Conservation (phyloP, 2,888 invertebrate species). For the Athripsodes cinereus region DNA sequence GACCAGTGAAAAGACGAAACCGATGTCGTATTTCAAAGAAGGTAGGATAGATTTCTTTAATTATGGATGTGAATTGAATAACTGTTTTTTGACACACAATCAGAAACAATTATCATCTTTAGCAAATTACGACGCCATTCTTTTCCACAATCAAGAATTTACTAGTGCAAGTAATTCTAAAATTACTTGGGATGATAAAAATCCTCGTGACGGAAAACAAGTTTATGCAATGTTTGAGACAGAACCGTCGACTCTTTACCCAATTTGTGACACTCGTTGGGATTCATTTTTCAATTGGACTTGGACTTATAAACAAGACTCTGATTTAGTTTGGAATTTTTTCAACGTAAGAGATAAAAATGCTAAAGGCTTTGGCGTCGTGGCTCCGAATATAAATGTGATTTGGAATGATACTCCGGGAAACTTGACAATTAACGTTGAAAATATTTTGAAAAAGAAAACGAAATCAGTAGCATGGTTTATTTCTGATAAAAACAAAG, state of each 20-base stretch:
- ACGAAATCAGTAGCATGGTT: slow-evolving; percentile 41
- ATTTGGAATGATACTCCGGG: neutral
- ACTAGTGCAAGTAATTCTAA: neutral
- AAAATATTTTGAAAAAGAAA: slow-evolving; percentile 29
- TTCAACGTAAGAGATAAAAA: slow-evolving; percentile 34
- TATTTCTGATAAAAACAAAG: slow-evolving; percentile 36
- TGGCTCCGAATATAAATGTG: slow-evolving; percentile 13
- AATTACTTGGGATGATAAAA: neutral
- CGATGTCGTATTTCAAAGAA: slow-evolving; percentile 4
- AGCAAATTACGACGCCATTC: slow-evolving; percentile 43
- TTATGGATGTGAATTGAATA: slow-evolving; percentile 37
- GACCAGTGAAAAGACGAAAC: slow-evolving; percentile 11
- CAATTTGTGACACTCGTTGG: slow-evolving; percentile 34
- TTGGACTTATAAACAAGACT: slow-evolving; percentile 40
- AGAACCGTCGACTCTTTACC: slow-evolving; percentile 35
- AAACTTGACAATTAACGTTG: neutral
- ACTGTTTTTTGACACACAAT: slow-evolving; percentile 42
- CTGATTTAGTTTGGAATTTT: slow-evolving; percentile 36
- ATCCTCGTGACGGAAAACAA: slow-evolving; percentile 38
- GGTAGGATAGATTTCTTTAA: slow-evolving; percentile 33
- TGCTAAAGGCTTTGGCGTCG: slow-evolving; percentile 22
- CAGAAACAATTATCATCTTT: slow-evolving; percentile 34
- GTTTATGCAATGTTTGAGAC: slow-evolving; percentile 44
- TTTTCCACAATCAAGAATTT: slow-evolving; percentile 45
- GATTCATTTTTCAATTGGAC: slow-evolving; percentile 39